Percentiles rank a stretch among this genome's conserved stretches.
These are phyloP conservation scores for Podabrus alpinus DNA, from an alignment of 2,888 invertebrate genomes.

Conservation along the genomic window DNA sequence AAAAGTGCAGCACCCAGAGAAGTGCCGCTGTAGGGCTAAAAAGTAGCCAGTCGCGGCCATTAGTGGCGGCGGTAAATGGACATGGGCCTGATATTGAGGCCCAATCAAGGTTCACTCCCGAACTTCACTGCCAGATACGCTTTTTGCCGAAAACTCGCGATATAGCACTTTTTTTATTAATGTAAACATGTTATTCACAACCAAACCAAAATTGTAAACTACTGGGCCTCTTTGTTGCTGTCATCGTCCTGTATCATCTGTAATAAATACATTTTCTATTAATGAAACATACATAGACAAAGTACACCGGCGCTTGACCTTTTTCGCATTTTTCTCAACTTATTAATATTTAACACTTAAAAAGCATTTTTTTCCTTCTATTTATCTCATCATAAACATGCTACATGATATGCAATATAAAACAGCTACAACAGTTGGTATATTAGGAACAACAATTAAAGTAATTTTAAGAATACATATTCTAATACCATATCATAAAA, in stretches of 20 bases:
- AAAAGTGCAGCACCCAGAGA: conserved; percentile 32
- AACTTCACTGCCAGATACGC: conserved; percentile 27
- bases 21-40: conserved; percentile 44
- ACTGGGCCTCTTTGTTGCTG: conserved; percentile 15
- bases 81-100: conserved; percentile 34
- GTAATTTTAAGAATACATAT: not conserved
- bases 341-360: not conserved
- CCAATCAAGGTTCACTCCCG: conserved; percentile 35
- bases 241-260: conserved; percentile 30
- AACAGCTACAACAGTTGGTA: not conserved
- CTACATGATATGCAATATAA: not conserved
- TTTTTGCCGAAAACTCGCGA: conserved; percentile 35
- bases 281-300: not conserved
- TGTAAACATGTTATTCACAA: conserved; percentile 40
- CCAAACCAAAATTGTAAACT: conserved; percentile 11
- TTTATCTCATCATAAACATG: not conserved
- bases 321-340: not conserved
- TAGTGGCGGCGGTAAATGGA: conserved; percentile 40
- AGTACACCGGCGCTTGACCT: not conserved
- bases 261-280: conserved; percentile 20
- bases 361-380: not conserved
- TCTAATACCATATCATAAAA: not conserved
- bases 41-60: conserved; percentile 46
- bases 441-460: not conserved
- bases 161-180: conserved; percentile 34